Conservation (phyloP, 1,140 invertebrate species). For the Drosophila serrata region DNA sequence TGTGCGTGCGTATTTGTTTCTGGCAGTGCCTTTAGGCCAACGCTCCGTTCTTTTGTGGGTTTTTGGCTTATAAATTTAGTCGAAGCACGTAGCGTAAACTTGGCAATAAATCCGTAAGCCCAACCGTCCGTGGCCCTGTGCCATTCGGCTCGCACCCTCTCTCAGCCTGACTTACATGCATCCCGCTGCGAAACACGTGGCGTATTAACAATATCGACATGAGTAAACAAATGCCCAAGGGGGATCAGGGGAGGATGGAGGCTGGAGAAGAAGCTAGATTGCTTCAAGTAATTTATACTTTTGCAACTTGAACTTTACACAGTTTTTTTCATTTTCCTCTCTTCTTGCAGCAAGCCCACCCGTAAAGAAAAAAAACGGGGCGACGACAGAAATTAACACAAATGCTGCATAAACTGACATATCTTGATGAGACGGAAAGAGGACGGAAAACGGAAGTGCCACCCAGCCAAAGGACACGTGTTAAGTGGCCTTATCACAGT, state of each 20-base stretch:
- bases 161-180: constrained; percentile 18
- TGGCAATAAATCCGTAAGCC: constrained; percentile 79
- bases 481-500: constrained; percentile 65
- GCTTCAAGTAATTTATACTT: constrained; percentile 78
- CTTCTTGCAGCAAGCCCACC: constrained; percentile 29
- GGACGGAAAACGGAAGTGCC: constrained; percentile 34
- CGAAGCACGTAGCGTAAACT: constrained; percentile 79
- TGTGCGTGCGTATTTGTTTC: constrained; percentile 50
- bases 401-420: constrained; percentile 77
- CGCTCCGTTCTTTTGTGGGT: constrained; percentile 55
- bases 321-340: constrained; percentile 16
- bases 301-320: constrained; percentile 54
- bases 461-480: constrained; percentile 65
- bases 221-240: constrained; percentile 73
- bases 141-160: constrained; percentile 6
- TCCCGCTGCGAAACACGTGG: constrained; percentile 71
- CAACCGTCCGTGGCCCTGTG: constrained; percentile 47
- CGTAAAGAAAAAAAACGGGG: constrained; percentile 54
- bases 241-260: constrained; percentile 32
- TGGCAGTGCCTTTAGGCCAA: constrained; percentile 45
- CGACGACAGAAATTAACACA: constrained; percentile 77
- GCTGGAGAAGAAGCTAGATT: constrained; percentile 6
- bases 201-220: constrained; percentile 83
- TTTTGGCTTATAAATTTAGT: constrained; percentile 77
- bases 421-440: constrained; percentile 63